A percentile compares a stretch with the other conserved stretches of the same genome.
Conservation (phyloP, 2,888 invertebrate genomes). For the Hemistola chrysoprasaria region DNA sequence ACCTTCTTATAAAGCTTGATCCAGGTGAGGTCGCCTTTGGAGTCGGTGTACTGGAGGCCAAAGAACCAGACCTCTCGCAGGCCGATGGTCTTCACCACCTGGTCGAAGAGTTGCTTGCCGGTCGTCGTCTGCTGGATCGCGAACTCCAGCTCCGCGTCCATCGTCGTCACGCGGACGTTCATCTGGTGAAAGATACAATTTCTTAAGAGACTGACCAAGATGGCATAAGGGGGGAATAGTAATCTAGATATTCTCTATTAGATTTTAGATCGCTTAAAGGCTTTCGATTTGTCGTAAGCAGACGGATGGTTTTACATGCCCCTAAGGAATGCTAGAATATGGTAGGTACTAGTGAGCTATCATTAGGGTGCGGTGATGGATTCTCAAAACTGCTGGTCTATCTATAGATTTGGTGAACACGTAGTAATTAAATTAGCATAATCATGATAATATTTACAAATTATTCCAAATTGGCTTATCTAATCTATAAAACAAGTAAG, state of each 20-base stretch:
- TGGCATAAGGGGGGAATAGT: too few species aligned
- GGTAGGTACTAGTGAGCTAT: too few species aligned
- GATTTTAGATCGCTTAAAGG: too few species aligned
- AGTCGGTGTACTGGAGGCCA: constrained; percentile 99
- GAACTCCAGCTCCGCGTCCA: constrained; percentile 99
- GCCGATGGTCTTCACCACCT: constrained; percentile 99
- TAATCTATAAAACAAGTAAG: constrained; percentile 2
- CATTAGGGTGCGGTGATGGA: too few species aligned
- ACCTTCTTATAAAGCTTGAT: constrained; percentile 99
- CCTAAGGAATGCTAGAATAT: too few species aligned
- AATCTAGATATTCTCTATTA: too few species aligned
- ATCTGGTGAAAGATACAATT: constrained; percentile 83
- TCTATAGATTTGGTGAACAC: background rate
- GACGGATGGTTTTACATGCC: too few species aligned
- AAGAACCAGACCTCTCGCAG: constrained; percentile 99
- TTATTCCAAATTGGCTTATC: constrained; percentile 4
- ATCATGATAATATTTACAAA: constrained; percentile 7
- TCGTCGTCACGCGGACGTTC: constrained; percentile 99
- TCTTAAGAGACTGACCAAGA: background rate
- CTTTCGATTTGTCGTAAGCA: too few species aligned
- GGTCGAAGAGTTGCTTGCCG: constrained; percentile 99
- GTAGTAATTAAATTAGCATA: constrained; percentile 4
- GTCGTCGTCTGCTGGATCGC: constrained; percentile 99
- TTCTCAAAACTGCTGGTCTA: too few species aligned
- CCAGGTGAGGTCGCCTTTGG: constrained; percentile 99